A percentile compares a stretch with the other conserved stretches of the same genome.
phyloP scores from a whole-genome alignment of 2,113 vertebrate genomes.

The Psittacus erithacus region DNA sequence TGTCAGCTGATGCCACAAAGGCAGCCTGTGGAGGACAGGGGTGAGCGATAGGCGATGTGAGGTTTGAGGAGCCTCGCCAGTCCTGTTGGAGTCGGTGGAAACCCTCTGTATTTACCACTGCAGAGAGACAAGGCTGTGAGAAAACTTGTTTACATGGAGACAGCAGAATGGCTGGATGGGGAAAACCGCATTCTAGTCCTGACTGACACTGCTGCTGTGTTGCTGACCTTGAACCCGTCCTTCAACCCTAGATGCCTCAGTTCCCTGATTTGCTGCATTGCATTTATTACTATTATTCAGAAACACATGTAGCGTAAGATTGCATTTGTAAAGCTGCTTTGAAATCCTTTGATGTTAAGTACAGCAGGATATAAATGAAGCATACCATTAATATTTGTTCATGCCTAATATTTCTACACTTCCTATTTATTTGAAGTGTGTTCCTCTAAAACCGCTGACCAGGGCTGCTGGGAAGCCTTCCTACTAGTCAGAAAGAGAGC shows the following conservation, averaged over 20 bases:
- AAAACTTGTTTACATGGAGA: background rate
- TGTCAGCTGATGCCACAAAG: background rate
- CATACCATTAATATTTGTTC: slow-evolving; percentile 22
- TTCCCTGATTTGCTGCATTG: background rate
- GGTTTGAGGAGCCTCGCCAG: background rate
- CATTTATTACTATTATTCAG: background rate
- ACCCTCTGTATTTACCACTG: accelerated
- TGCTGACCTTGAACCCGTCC: background rate
- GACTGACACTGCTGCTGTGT: background rate
- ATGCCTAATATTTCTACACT: slow-evolving; percentile 22
- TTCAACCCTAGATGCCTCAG: background rate
- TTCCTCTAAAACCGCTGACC: background rate
- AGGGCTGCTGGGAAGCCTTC: background rate
- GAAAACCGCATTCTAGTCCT: background rate
- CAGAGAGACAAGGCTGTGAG: background rate
- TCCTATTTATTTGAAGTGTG: background rate
- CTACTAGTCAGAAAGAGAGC: background rate
- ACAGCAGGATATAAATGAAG: slow-evolving; percentile 15
- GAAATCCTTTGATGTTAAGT: slow-evolving; percentile 42
- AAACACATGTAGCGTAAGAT: background rate
- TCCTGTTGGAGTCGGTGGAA: background rate
- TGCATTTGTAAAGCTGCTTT: slow-evolving; percentile 48
- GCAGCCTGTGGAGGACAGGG: background rate
- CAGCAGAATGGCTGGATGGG: background rate
- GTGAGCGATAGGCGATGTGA: accelerated